phyloP scores from a whole-genome alignment of 2,113 vertebrate species.

The Seriola dumerili region DNA sequence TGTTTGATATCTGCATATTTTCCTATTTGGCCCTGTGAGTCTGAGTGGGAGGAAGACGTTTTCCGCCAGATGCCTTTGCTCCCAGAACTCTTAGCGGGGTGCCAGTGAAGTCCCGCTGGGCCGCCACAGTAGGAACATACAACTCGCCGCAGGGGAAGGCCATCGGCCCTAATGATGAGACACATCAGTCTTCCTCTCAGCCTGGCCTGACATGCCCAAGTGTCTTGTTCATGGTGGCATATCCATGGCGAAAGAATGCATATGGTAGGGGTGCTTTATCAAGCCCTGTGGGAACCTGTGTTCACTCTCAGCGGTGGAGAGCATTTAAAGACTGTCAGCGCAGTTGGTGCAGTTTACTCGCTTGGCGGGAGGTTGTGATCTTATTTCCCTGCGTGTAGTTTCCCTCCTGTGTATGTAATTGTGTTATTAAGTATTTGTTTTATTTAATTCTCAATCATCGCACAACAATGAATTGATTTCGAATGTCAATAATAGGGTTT shows the following conservation, averaged over 20 bases:
- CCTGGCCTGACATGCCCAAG: conserved; percentile 73
- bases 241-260: conserved; percentile 74
- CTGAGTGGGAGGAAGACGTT: conserved; percentile 47
- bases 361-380: conserved; percentile 75
- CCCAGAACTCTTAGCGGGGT: conserved; percentile 82
- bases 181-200: conserved; percentile 77
- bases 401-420: conserved; percentile 28
- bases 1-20: conserved; percentile 26
- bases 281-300: conserved; percentile 80
- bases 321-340: conserved; percentile 69
- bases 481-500: conserved; percentile 13
- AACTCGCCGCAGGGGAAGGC: conserved; percentile 69
- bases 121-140: conserved; percentile 70
- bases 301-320: conserved; percentile 71
- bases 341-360: conserved; percentile 66
- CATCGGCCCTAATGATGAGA: conserved; percentile 68
- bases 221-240: conserved; percentile 80
- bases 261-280: conserved; percentile 78
- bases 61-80: conserved; percentile 80
- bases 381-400: conserved; percentile 17
- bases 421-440: conserved; percentile 30
- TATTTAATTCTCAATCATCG: conserved; percentile 19
- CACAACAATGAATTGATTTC: background rate
- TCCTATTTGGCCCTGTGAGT: conserved; percentile 27
- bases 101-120: conserved; percentile 77